Evolutionary conservation across 1,140 invertebrate species (phyloP).

Genomic region (Palaemon carinicauda): DNA sequence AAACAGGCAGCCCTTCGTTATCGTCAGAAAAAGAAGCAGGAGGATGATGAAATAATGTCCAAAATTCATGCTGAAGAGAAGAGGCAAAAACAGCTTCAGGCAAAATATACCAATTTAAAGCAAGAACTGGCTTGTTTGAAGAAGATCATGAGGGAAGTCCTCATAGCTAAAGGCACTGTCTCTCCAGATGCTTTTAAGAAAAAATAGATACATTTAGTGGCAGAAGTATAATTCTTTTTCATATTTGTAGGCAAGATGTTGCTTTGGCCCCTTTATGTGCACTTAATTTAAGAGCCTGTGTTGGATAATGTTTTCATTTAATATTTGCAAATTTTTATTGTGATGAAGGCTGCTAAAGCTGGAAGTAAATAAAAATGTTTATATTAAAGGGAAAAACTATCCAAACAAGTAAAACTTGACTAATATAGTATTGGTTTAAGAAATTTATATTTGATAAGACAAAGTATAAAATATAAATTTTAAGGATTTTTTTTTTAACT

Average conservation of each 20-base stretch:
- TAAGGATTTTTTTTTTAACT: not conserved
- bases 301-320: not conserved
- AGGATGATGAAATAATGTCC: constrained; percentile 77
- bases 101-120: constrained; percentile 76
- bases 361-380: not conserved
- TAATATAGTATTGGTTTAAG: too few species aligned
- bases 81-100: constrained; percentile 74
- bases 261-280: constrained; percentile 44
- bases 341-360: not conserved
- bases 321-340: not conserved
- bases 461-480: not conserved
- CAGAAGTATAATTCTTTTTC: not conserved
- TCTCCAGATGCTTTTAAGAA: constrained; percentile 37
- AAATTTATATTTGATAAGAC: not conserved
- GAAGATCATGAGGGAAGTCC: constrained; percentile 84
- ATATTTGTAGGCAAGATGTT: constrained; percentile 34
- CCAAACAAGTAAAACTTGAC: not conserved
- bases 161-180: constrained; percentile 77
- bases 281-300: not conserved
- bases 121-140: constrained; percentile 87
- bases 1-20: constrained; percentile 95
- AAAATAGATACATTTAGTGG: not conserved
- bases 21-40: constrained; percentile 88
- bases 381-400: not conserved
- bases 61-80: constrained; percentile 78